These are phyloP conservation scores for Gobio gobio DNA, from an alignment of 2,113 vertebrate genomes.

Conservation along the genomic window DNA sequence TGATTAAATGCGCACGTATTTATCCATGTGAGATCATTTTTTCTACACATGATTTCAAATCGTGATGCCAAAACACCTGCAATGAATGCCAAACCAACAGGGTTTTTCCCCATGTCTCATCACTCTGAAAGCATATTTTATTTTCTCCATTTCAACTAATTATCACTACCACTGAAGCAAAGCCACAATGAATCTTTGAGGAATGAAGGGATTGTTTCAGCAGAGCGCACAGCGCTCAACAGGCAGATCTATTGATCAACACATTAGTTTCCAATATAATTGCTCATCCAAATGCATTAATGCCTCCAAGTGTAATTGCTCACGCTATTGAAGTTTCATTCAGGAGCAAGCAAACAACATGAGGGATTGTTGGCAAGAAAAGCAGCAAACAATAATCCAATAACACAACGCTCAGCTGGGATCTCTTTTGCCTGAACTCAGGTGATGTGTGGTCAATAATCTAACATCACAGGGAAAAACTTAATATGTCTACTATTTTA, in stretches of 20 bases:
- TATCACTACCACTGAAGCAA: slow-evolving; percentile 6
- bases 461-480: neutral
- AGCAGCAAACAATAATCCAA: neutral
- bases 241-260: slow-evolving; percentile 22
- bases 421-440: neutral
- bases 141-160: slow-evolving; percentile 2
- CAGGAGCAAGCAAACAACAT: slow-evolving; percentile 2
- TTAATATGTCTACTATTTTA: no score
- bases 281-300: slow-evolving; percentile 15
- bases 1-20: neutral
- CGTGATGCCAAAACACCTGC: slow-evolving; percentile 13
- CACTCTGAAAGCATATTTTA: neutral
- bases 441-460: neutral
- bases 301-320: slow-evolving; percentile 19
- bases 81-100: neutral
- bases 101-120: neutral
- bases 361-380: slow-evolving; percentile 1
- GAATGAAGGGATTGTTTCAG: neutral
- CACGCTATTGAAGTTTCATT: neutral
- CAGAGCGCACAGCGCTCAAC: neutral
- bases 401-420: neutral
- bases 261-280: slow-evolving; percentile 23
- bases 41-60: slow-evolving; percentile 33
- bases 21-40: slow-evolving; percentile 36
- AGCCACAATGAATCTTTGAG: neutral